Percentiles rank a stretch among this genome's conserved stretches.
Conservation (phyloP, 2,888 invertebrate genomes). For the Cantharis lateralis region DNA sequence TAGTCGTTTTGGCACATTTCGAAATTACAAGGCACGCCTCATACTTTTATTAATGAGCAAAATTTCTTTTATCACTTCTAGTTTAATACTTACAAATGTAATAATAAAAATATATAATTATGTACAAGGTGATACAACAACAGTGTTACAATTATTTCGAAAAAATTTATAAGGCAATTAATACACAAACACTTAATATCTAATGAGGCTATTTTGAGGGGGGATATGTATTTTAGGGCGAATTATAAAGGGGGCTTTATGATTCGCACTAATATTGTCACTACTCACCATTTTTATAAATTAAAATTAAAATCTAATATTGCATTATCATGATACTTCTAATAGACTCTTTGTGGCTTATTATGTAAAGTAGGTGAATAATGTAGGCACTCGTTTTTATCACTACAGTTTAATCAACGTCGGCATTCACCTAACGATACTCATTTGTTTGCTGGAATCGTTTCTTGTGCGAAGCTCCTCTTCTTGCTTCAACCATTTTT, state of each 20-base stretch:
- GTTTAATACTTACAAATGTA: neutral
- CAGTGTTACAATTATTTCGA: conserved; percentile 10
- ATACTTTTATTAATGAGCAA: conserved; percentile 28
- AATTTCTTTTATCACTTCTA: neutral
- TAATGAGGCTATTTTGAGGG: conserved; percentile 26
- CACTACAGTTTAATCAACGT: neutral
- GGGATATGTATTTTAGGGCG: neutral
- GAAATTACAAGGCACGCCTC: conserved; percentile 30
- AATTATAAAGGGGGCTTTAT: neutral
- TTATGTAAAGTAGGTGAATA: neutral
- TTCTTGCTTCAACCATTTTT: conserved; percentile 64
- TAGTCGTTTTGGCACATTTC: conserved; percentile 32
- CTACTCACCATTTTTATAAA: neutral
- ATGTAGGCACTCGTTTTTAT: neutral
- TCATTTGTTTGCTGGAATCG: conserved; percentile 47
- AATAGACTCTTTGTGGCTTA: conserved; percentile 28
- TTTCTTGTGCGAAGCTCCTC: conserved; percentile 51
- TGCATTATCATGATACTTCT: conserved; percentile 20
- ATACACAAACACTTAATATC: conserved; percentile 18
- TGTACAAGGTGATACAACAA: conserved; percentile 17
- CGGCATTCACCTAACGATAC: conserved; percentile 33
- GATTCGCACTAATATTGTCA: neutral
- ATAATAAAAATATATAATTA: conserved; percentile 4
- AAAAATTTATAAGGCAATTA: conserved; percentile 20
- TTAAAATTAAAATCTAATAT: conserved; percentile 21